Base-by-base conservation (phyloP, 2,888 invertebrate species). In the Yponomeuta plumbellus region DNA sequence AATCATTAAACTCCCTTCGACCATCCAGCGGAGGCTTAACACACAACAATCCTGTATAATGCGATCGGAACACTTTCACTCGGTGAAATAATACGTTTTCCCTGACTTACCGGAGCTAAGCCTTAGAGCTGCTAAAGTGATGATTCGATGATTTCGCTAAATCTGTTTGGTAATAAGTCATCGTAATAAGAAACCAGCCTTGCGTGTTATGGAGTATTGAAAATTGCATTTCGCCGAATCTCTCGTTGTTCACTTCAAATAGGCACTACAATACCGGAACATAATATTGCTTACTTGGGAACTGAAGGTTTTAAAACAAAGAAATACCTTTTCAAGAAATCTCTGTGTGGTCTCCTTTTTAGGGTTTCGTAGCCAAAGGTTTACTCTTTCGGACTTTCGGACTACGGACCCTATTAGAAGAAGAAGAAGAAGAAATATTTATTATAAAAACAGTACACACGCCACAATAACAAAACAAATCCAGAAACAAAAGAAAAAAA, bases 61-160 rank as follows among this genome's bases (percentile, higher is more conserved):
- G 39, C 23, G 26, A 23, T 40, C 40, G 21, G 58, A 63, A 22
- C 64, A 64, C 64, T 67, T 63, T 64, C 64, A 13, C 58, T 59
- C 21, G 61, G 44, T 64, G 64, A 70, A 69, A 71, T 71, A 70
- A 69, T 68, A 66, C 61, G 68, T 67, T 69, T 71, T 71, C 70
- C 69, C 71, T 67, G 17, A 61, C 61, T 61, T 61, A 34, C 26
- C 61, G 44, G 61, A n/a, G 64, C 61, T 62, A 40, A 66, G 64
- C 67, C 22, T 63, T 40, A 13, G 13, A 13, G 44, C 44, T 4
- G 13, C 44, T 52, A 17, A 52, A 52, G 44, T 52, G 44, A 52
- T 61, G 23, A 61, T 61, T n/a, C n/a, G 61, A 34, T 34, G 26
- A 34, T 61, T 61, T 26, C 61, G 61, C 23, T 61, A 61, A 34